Evolutionary conservation across 2,113 vertebrate species (phyloP).

Genomic region (Semicossyphus pulcher): DNA sequence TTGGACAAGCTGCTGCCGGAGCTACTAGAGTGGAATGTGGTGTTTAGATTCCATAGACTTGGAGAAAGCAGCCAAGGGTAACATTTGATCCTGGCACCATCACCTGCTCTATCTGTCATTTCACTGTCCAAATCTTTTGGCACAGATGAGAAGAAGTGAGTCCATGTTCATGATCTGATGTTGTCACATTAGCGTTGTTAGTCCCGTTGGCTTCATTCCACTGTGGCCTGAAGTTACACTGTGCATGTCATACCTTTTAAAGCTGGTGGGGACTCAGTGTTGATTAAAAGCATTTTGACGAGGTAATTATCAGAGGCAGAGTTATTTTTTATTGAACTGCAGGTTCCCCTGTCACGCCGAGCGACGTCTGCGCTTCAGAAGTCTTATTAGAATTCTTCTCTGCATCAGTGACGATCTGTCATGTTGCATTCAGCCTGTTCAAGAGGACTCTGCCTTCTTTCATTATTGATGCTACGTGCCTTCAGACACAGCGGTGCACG

Average conservation of each 20-base stretch:
- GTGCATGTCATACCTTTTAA: background rate
- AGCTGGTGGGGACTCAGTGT: background rate
- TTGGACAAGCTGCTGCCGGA: too few species aligned
- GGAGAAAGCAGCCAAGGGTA: too few species aligned
- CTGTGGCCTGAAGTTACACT: too few species aligned
- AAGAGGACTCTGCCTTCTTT: conserved; percentile 24
- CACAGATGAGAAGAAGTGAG: too few species aligned
- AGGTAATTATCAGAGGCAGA: background rate
- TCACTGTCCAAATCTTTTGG: too few species aligned
- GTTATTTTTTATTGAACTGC: background rate
- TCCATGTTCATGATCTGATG: too few species aligned
- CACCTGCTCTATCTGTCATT: too few species aligned
- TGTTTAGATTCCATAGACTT: too few species aligned
- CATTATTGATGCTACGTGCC: conserved; percentile 29
- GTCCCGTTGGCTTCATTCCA: background rate
- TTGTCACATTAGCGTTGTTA: too few species aligned
- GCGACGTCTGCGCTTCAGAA: background rate
- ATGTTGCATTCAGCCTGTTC: conserved; percentile 28
- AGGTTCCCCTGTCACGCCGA: background rate
- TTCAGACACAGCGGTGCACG: background rate
- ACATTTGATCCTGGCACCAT: too few species aligned
- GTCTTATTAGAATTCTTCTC: background rate
- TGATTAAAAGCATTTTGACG: background rate
- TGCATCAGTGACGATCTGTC: conserved; percentile 32
- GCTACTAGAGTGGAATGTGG: too few species aligned